phyloP scores from a whole-genome alignment of 37 sponge, comb jelly and placozoan genomes.

The Petrosia ficiformis region DNA sequence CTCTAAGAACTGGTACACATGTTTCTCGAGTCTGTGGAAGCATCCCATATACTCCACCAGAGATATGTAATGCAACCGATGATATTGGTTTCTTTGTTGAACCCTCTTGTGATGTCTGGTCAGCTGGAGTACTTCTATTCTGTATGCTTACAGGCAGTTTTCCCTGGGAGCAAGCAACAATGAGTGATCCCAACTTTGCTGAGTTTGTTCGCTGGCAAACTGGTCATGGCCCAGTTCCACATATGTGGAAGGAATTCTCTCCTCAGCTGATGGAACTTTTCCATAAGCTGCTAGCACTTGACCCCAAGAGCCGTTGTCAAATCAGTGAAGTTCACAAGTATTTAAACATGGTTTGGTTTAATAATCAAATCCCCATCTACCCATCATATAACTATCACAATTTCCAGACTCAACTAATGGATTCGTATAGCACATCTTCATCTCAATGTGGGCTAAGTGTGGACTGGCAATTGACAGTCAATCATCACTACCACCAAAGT shows the following conservation, averaged over 20 bases:
- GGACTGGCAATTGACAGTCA: not conserved
- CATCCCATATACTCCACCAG: constrained; percentile 95
- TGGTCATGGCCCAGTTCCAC: constrained; percentile 55
- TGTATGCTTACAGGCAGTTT: constrained; percentile 96
- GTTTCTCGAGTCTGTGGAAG: constrained; percentile 85
- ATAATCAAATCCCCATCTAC: not conserved
- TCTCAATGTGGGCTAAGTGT: constrained; percentile 3
- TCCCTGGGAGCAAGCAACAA: constrained; percentile 92
- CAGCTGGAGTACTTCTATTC: constrained; percentile 89
- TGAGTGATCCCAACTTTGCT: constrained; percentile 84
- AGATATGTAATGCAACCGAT: constrained; percentile 86
- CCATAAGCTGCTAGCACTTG: constrained; percentile 71
- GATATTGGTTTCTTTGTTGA: constrained; percentile 74
- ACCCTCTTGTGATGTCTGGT: constrained; percentile 90
- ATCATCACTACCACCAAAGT: too few relatives aligned
- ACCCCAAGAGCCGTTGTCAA: constrained; percentile 71
- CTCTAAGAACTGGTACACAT: constrained; percentile 84
- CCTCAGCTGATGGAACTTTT: constrained; percentile 77
- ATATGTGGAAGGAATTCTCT: constrained; percentile 81
- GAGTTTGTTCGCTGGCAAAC: constrained; percentile 87
- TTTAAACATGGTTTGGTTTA: constrained; percentile 59
- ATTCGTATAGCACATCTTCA: constrained; percentile 1
- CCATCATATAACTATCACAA: too few relatives aligned
- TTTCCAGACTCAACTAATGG: not conserved
- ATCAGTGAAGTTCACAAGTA: constrained; percentile 72